A percentile compares a stretch with the other conserved stretches of the same genome.
phyloP scores from a whole-genome alignment of 2,113 vertebrate genomes.

The Oreochromis tanganicae region DNA sequence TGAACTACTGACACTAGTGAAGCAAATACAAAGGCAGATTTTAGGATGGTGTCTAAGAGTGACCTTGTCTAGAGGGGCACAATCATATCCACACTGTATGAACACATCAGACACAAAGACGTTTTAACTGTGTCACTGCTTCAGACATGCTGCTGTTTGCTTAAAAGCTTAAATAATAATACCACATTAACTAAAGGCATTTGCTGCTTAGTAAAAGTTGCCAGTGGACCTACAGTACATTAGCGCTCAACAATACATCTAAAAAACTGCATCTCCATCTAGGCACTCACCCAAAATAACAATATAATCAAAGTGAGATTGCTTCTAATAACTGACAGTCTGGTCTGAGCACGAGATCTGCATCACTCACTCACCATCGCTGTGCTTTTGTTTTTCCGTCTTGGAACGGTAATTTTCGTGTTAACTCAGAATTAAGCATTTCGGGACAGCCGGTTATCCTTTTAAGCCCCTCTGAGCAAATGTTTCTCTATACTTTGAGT shows the following conservation, averaged over 20 bases:
- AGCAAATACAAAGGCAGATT: not conserved
- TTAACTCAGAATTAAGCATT: constrained; percentile 16
- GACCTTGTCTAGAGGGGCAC: not conserved
- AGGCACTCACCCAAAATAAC: constrained; percentile 37
- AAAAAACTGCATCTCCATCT: constrained; percentile 27
- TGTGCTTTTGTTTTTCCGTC: not conserved
- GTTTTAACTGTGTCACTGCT: not conserved
- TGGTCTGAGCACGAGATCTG: constrained; percentile 17
- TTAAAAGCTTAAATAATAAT: not conserved
- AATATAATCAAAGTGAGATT: constrained; percentile 24
- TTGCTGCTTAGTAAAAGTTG: constrained; percentile 2
- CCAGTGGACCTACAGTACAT: constrained; percentile 3
- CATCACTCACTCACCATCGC: constrained; percentile 4
- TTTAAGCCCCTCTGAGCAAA: not conserved
- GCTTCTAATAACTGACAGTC: constrained; percentile 28
- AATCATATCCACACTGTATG: not conserved
- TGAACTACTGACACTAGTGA: constrained; percentile 3
- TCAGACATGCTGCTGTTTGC: not conserved
- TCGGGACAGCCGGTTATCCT: constrained; percentile 9
- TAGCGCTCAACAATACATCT: constrained; percentile 29
- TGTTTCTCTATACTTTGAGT: constrained; percentile 13
- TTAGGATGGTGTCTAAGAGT: not conserved
- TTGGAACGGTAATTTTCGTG: not conserved
- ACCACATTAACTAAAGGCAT: not conserved
- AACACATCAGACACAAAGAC: not conserved